These are phyloP conservation scores for Salarias fasciatus DNA, from an alignment of 2,797 vertebrate species.

Conservation along the genomic window DNA sequence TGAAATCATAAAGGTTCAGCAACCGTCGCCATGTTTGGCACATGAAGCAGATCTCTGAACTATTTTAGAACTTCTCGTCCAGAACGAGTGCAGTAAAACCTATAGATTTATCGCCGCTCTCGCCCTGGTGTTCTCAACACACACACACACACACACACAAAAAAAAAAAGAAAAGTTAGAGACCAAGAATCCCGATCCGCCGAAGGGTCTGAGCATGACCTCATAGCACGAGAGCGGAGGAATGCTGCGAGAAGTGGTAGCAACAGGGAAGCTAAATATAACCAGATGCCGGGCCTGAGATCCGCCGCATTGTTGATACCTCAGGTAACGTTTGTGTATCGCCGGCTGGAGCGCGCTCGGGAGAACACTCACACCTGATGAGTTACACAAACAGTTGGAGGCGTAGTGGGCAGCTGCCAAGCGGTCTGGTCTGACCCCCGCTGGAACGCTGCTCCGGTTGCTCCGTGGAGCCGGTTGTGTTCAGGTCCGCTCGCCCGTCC, in stretches of 20 bases:
- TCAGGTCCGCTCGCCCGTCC: too few species aligned
- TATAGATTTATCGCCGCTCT: conserved; percentile 30
- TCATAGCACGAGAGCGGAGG: conserved; percentile 37
- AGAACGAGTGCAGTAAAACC: conserved; percentile 24
- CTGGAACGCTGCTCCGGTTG: too few species aligned
- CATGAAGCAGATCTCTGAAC: neutral
- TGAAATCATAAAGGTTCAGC: neutral
- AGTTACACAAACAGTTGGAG: conserved; percentile 1
- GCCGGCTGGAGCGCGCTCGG: conserved; percentile 10
- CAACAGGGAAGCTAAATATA: conserved; percentile 62
- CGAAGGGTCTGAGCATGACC: conserved; percentile 45
- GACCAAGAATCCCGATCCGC: conserved; percentile 34
- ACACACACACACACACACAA: too few species aligned
- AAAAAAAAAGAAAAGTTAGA: conserved; percentile 41
- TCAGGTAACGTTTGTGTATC: conserved; percentile 31
- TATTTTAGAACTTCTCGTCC: conserved; percentile 21
- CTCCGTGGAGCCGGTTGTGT: too few species aligned
- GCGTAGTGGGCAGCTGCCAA: neutral
- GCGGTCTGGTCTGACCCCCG: neutral
- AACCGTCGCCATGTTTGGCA: neutral
- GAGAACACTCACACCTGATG: neutral
- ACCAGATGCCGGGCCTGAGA: conserved; percentile 48
- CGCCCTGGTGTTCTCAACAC: conserved; percentile 7
- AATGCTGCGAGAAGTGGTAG: conserved; percentile 56
- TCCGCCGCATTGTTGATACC: conserved; percentile 45